Conservation (phyloP, 2,888 invertebrate species). For the Phaonia tiefii region DNA sequence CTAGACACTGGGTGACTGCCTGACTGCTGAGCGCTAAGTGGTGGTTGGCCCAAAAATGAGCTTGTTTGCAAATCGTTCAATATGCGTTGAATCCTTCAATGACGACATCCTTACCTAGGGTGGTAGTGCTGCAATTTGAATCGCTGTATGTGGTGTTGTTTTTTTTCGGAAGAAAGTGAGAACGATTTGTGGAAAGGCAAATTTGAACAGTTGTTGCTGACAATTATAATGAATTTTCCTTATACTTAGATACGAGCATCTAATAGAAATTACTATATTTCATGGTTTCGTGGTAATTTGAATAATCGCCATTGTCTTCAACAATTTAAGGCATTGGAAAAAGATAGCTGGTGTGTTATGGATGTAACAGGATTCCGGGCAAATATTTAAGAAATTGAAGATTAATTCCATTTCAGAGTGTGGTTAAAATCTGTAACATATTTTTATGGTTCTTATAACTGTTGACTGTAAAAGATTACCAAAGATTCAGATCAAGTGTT, state of each 20-base stretch:
- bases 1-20: neutral
- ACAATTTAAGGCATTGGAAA: neutral
- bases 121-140: conserved; percentile 58
- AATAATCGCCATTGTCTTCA: conserved; percentile 9
- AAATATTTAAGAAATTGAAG: too few species aligned
- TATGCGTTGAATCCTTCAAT: neutral
- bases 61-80: conserved; percentile 1
- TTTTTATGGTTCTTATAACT: neutral
- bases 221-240: conserved; percentile 40
- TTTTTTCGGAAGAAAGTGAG: neutral
- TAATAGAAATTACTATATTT: conserved; percentile 27
- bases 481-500: too few species aligned
- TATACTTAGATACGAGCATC: neutral
- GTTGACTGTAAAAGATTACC: too few species aligned
- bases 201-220: conserved; percentile 61
- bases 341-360: conserved; percentile 8
- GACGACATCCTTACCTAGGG: neutral
- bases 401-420: too few species aligned
- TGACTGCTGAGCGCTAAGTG: conserved; percentile 10
- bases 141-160: conserved; percentile 61
- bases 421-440: neutral
- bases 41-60: conserved; percentile 6
- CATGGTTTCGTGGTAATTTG: conserved; percentile 25
- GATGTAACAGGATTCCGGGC: neutral
- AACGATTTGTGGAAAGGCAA: conserved; percentile 15